Base-by-base conservation (phyloP, 2,797 vertebrate species). In the Epinephelus malabaricus region DNA sequence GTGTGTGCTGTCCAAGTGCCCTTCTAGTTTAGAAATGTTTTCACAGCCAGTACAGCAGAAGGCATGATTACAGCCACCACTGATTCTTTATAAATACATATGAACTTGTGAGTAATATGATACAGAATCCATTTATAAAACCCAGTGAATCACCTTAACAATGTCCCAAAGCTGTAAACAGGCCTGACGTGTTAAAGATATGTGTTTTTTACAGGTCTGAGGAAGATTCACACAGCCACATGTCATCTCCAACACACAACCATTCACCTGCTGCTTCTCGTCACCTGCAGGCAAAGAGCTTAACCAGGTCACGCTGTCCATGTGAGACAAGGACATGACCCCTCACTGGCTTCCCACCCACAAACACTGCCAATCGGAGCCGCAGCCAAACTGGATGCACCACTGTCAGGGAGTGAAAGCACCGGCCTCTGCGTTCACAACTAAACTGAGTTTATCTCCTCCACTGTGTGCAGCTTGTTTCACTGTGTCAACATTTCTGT, bases 181-280 rank as follows among this genome's bases (percentile, higher is more conserved):
- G 34, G 34, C 7, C 27, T 34, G 34, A 34, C 34, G 2, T 34
- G 34, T 34, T 34, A 34, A 34, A 34, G 34, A 34, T 34, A 7
- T 34, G 34, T 34, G 27, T 34, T 34, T 34, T 34, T 34, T 34
- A 8, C 34, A 34, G 34, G 34, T 34, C 6, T 34, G 14, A 46
- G 27, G 18, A 23, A 30, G 15, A 63, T 58, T 38, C 25, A 38
- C 14, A 27, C 23, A 46, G 25, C 34, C 60, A 59, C 34, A 46
- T n/a, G 61, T 21, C 30, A 38, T 15, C 53, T 69, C 12, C 1
- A 17, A 43, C 14, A 21, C 55, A 66, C 45, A 18, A 46, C 2
- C 7, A 53, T 45, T 74, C 69, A 73, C 75, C 78, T 75, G 66
- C 62, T 74, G 40, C 25, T 76, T 71, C 56, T 46, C 61, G 45